These are phyloP conservation scores for Chaunax sp. DNA, from an alignment of 2,797 vertebrate species.

Conservation along the genomic window DNA sequence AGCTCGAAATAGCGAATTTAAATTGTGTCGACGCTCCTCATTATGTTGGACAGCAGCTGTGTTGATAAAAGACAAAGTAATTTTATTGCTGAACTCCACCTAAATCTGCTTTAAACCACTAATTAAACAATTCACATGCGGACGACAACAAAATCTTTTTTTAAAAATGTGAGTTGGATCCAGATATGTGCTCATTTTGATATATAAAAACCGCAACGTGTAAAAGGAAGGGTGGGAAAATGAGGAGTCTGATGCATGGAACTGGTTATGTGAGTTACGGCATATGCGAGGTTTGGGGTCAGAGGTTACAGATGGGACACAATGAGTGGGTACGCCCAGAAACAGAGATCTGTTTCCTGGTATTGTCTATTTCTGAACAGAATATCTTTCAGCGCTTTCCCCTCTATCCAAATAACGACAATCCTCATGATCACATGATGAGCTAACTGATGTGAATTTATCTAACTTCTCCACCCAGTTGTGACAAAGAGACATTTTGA, in stretches of 20 bases:
- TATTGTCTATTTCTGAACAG: conserved; percentile 52
- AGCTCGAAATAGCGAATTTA: conserved; percentile 43
- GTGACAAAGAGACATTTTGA: conserved; percentile 35
- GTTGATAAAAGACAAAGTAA: conserved; percentile 40
- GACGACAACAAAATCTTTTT: conserved; percentile 10
- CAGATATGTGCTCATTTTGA: conserved; percentile 25
- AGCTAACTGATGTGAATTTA: conserved; percentile 23
- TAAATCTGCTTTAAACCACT: conserved; percentile 29
- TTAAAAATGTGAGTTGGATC: conserved; percentile 35
- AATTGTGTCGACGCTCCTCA: conserved; percentile 22
- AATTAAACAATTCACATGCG: conserved; percentile 18
- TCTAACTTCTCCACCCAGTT: conserved; percentile 15
- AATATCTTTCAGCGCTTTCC: conserved; percentile 24
- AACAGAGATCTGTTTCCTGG: conserved; percentile 47
- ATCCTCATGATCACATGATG: conserved; percentile 18
- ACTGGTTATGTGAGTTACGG: conserved; percentile 48
- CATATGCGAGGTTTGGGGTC: conserved; percentile 42
- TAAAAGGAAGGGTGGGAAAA: conserved; percentile 20
- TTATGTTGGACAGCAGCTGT: conserved; percentile 20
- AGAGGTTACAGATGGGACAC: conserved; percentile 65
- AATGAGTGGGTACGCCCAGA: conserved; percentile 40
- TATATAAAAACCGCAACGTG: conserved; percentile 20
- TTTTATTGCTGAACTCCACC: conserved; percentile 26
- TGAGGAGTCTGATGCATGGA: conserved; percentile 28
- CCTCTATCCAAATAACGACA: conserved; percentile 26